Base-by-base conservation (phyloP, 2,113 vertebrate species). In the Herpailurus yagouaroundi region DNA sequence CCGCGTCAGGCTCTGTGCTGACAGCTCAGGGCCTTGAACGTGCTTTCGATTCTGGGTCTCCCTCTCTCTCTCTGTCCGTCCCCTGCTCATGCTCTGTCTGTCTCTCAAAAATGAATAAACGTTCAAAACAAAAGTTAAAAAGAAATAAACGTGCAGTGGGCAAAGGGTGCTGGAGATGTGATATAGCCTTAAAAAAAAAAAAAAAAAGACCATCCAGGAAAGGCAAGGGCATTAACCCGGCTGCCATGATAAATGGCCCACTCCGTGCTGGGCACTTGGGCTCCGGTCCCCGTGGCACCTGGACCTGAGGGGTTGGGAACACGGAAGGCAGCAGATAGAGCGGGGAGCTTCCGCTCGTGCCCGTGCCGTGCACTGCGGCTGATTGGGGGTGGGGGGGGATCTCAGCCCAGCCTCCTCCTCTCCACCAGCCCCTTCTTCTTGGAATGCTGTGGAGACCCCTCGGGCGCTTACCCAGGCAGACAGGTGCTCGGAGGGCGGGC, bases 231-330 rank as follows among this genome's bases (percentile, higher is more conserved):
- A 8, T 48, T 29, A 4, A 14, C 27, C 0, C 29, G 2, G 2
- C n/a, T 23, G 29, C 7, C 11, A 14, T 0, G 33, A 33, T 1
- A 55, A 25, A n/a, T 3, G 7, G 29, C n/a, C 41, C 10, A 11
- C 1, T 0, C 7, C 0, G 0, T 0, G 23, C 21, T 6, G 5
- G 87, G 76, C 7, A 10, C 33, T 9, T 10, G 60, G 6, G 23
- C 63, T n/a, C 13, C 4, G 3, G 38, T 27, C 8, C 69, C 50
- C 1, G 1, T 5, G 4, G 57, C 36, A 3, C 3, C 64, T 2
- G 0, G 0, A 4, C 2, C 25, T 29, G n/a, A 11, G n/a, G 57
- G 52, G n/a, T 12, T 3, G 57, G 45, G 11, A 16, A 3, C 1
- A 0, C 16, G 29, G 80, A 68, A 83, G n/a, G 48, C 1, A 1